phyloP scores from a whole-genome alignment of 1,140 invertebrate genomes.

The Macrotrachela quadricornifera region DNA sequence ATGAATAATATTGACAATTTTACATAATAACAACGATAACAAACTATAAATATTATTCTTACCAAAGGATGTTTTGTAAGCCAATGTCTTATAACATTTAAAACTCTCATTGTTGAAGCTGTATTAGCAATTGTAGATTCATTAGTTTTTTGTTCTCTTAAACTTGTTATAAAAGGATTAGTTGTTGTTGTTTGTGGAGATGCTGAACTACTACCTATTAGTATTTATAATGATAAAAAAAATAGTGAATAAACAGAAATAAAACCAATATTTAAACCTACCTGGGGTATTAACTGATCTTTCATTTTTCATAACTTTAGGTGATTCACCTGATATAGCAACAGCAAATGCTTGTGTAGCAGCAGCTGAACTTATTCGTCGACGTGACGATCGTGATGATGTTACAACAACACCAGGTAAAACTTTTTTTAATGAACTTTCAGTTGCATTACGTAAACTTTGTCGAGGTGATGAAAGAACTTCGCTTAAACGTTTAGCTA shows the following conservation, averaged over 20 bases:
- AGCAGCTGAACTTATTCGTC: constrained; percentile 63
- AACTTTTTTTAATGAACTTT: background rate
- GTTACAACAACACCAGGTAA: constrained; percentile 64
- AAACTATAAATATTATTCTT: background rate
- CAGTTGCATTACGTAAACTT: no score
- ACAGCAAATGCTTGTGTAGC: constrained; percentile 74
- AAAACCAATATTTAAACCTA: no score
- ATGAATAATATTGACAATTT: no score
- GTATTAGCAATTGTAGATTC: constrained; percentile 48
- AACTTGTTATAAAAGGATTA: no score
- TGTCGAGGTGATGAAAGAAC: no score
- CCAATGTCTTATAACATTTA: constrained; percentile 67
- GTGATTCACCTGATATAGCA: constrained; percentile 57
- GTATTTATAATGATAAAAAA: no score
- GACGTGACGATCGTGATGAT: constrained; percentile 61
- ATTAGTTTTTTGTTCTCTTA: background rate
- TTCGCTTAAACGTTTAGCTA: no score
- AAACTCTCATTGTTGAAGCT: constrained; percentile 70
- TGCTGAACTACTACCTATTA: background rate
- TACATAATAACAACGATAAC: no score
- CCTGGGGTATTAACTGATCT: no score
- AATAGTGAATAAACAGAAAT: no score
- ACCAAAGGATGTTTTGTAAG: constrained; percentile 42
- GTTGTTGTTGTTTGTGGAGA: constrained; percentile 10
- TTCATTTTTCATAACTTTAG: background rate